Conservation (phyloP, 2,797 vertebrate genomes). For the Siniperca obscura region DNA sequence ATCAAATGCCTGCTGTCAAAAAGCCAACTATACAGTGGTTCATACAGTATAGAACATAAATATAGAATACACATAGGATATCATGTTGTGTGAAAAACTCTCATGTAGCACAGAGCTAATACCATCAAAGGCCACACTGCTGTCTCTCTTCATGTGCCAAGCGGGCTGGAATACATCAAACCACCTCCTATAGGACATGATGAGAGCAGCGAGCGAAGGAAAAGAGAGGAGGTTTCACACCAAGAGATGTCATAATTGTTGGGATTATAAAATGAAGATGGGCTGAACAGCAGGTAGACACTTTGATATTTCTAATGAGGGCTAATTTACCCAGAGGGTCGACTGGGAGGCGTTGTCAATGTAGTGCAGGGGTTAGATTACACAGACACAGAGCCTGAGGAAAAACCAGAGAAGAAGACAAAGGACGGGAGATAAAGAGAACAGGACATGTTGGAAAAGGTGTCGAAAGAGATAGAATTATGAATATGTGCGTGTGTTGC, state of each 20-base stretch:
- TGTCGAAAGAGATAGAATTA: not conserved
- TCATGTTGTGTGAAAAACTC: slow-evolving; percentile 21
- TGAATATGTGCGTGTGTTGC: slow-evolving; percentile 8
- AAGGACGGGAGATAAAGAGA: slow-evolving; percentile 23
- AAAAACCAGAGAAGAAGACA: slow-evolving; percentile 32
- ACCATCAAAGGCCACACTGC: slow-evolving; percentile 63
- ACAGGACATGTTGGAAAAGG: not conserved
- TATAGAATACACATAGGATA: slow-evolving; percentile 35
- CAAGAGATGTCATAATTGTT: slow-evolving; percentile 54
- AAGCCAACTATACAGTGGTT: slow-evolving; percentile 23
- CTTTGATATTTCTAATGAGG: slow-evolving; percentile 39
- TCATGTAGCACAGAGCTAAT: slow-evolving; percentile 34
- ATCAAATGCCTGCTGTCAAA: slow-evolving; percentile 45
- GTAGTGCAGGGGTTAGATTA: slow-evolving; percentile 36
- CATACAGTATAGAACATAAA: slow-evolving; percentile 31
- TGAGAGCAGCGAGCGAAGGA: slow-evolving; percentile 1
- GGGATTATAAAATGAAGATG: slow-evolving; percentile 45
- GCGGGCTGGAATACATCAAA: slow-evolving; percentile 15
- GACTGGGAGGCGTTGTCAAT: slow-evolving; percentile 33
- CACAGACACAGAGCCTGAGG: slow-evolving; percentile 10
- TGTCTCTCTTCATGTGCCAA: slow-evolving; percentile 47
- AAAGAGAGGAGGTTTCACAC: slow-evolving; percentile 30
- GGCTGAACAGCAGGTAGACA: slow-evolving; percentile 26
- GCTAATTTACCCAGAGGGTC: slow-evolving; percentile 49
- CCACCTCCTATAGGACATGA: slow-evolving; percentile 33